phyloP scores from a whole-genome alignment of 2,113 vertebrate genomes.

The Pantherophis guttatus region DNA sequence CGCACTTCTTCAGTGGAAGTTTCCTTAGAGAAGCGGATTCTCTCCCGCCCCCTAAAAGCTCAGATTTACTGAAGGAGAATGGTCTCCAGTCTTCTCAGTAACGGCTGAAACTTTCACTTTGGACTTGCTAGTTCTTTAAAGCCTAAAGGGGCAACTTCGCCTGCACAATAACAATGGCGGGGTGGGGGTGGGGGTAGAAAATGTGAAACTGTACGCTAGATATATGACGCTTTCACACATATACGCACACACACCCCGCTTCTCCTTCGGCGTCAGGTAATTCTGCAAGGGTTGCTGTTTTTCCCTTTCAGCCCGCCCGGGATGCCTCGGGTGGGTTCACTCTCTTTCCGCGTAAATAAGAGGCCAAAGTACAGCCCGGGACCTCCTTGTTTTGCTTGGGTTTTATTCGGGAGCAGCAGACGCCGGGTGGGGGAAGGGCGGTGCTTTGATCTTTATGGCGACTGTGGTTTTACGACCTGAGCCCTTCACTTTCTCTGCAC shows the following conservation, averaged over 20 bases:
- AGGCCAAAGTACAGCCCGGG: background rate
- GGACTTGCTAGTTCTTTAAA: background rate
- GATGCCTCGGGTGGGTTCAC: background rate
- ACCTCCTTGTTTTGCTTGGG: background rate
- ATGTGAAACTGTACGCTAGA: background rate
- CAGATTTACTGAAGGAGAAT: background rate
- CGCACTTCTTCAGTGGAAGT: background rate
- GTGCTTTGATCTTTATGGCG: background rate
- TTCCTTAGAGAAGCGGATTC: background rate
- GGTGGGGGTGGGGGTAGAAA: rapidly evolving
- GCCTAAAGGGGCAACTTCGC: background rate
- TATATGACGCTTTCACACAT: background rate
- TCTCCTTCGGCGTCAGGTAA: background rate
- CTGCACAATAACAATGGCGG: background rate
- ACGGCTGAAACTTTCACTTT: background rate
- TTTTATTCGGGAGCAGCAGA: background rate
- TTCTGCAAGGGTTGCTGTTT: background rate
- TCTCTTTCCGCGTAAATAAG: background rate
- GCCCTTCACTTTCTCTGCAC: background rate
- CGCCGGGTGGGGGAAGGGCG: background rate
- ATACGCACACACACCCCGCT: no score
- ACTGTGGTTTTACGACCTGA: background rate
- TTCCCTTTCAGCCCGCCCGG: background rate
- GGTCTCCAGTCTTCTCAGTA: background rate
- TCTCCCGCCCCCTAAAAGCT: background rate